Evolutionary conservation across 2,888 invertebrate species (phyloP), one percentile per base, ranked within the genome.

Genomic region (Sylvicola cinctus): DNA sequence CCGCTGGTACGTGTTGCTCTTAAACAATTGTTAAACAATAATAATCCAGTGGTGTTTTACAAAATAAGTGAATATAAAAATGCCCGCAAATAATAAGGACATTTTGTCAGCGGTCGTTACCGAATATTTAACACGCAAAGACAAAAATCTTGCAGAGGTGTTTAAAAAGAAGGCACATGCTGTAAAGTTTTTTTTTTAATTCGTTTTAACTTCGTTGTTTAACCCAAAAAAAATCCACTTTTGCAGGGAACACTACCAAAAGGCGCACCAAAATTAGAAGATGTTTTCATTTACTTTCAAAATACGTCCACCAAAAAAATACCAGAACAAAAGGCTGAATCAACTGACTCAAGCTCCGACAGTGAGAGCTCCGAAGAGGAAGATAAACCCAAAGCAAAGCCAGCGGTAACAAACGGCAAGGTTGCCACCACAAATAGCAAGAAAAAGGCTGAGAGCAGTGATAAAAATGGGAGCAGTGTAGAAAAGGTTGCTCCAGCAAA

Each of bases 241-340:
- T 20, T 20, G 4, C 20, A 20, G 20, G 20, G 20, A 6, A 8
- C 8, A 20, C 20, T 20, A 8, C 20, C 20, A 8, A 42, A 39
- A 10, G 39, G 37, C 1, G 7, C 25, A 26, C 32, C 47, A 50
- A 48, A 41, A 44, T 31, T 42, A 42, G 38, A 43, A 43, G 34
- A 51, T 43, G 39, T 39, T 23, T 42, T 41, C 7, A 31, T 29
- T 6, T 42, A 49, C 27, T 31, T 32, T 16, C 32, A 32, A 23
- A 45, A 43, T 34, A 42, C 48, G 46, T 1, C 47, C 45, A 13
- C 50, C 49, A 2, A 52, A 53, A 7, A 45, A 45, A 2, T 51
- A 51, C 3, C 31, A 16, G 12, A 13, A 13, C 28, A 13, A 33
- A 13, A n/a, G 12, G 33, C 43, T 12, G 39, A n/a, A n/a, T n/a